Percentiles rank a stretch among this genome's conserved stretches.
Evolutionary conservation across 2,888 invertebrate genomes (phyloP).

Genomic region (Scotopteryx bipunctaria): DNA sequence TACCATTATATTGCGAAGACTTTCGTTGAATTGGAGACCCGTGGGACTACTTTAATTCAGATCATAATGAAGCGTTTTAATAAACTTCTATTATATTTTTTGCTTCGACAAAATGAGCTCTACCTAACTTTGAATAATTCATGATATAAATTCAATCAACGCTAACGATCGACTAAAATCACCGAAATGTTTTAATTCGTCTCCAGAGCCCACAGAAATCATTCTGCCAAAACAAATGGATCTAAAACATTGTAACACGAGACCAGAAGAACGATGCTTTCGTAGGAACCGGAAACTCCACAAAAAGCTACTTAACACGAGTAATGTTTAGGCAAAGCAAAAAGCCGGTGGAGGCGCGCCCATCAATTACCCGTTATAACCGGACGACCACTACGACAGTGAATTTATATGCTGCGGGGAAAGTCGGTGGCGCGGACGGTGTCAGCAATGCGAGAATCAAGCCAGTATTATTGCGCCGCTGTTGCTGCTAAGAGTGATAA

Average conservation of each 20-base stretch:
- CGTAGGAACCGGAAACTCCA: conserved; percentile 29
- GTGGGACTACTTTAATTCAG: conserved; percentile 2
- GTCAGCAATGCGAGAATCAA: conserved; percentile 13
- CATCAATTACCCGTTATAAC: conserved; percentile 54
- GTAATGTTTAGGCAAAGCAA: conserved; percentile 51
- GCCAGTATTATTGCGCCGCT: background rate
- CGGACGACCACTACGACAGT: conserved; percentile 29
- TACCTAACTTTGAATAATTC: conserved; percentile 18
- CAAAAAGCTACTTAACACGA: conserved; percentile 39
- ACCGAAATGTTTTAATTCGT: conserved; percentile 20
- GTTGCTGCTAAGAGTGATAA: conserved; percentile 1
- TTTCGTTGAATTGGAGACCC: background rate
- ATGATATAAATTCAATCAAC: conserved; percentile 19
- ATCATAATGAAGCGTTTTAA: conserved; percentile 2
- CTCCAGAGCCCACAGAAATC: conserved; percentile 10
- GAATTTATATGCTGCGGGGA: conserved; percentile 24
- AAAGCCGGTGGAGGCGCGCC: conserved; percentile 46
- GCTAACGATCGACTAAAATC: conserved; percentile 14
- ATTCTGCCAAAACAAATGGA: conserved; percentile 17
- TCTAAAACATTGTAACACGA: conserved; percentile 24
- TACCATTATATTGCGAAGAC: background rate
- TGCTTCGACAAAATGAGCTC: conserved; percentile 14
- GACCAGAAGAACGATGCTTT: conserved; percentile 24
- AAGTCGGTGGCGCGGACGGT: conserved; percentile 10
- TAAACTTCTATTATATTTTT: conserved; percentile 2